Conservation (phyloP, 2,797 vertebrate species). For the Glossophaga mutica region DNA sequence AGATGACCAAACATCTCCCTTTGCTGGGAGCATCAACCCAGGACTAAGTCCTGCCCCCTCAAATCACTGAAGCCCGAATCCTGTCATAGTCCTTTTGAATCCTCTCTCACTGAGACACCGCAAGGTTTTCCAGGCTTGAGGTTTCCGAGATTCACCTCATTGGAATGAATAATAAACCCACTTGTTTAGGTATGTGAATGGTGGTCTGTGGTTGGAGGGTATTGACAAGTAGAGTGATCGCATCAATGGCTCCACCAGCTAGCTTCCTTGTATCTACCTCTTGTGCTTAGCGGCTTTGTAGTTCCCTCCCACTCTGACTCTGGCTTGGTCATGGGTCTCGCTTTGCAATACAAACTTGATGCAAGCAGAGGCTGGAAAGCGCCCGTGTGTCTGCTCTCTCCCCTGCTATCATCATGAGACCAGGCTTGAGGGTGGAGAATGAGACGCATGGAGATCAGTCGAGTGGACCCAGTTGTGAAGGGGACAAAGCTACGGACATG, state of each 20-base stretch:
- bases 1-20: neutral
- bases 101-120: neutral
- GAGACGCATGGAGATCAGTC: neutral
- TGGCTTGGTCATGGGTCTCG: neutral
- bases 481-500: neutral
- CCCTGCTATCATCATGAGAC: neutral
- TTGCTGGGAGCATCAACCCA: neutral
- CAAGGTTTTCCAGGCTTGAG: neutral
- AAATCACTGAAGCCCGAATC: neutral
- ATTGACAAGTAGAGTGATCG: neutral
- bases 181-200: neutral
- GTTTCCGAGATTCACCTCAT: neutral
- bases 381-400: neutral
- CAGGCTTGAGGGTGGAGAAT: neutral
- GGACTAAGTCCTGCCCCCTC: neutral
- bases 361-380: neutral
- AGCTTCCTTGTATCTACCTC: neutral
- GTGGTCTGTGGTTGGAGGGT: neutral
- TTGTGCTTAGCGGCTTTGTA: neutral
- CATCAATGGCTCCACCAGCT: too few species aligned
- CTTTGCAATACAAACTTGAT: neutral
- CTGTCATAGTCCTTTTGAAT: neutral
- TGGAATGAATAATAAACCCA: neutral
- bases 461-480: neutral
- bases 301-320: neutral